Conservation (phyloP, 2,888 invertebrate genomes). For the Onchidella celtica region DNA sequence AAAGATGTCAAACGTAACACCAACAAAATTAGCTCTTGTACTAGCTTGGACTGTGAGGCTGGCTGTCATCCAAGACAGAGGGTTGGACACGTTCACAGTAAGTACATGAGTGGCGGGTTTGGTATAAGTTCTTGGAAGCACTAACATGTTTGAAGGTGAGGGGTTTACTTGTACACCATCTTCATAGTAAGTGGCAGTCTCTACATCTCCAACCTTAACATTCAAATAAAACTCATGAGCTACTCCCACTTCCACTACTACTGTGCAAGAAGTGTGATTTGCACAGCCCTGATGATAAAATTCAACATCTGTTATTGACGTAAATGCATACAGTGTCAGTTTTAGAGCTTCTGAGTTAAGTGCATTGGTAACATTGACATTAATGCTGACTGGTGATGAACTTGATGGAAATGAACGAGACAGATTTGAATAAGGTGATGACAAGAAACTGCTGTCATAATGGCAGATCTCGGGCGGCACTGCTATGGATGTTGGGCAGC, state of each 20-base stretch:
- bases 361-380: slow-evolving; percentile 41
- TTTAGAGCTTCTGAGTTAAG: slow-evolving; percentile 34
- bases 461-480: slow-evolving; percentile 37
- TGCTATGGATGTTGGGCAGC: slow-evolving; percentile 54
- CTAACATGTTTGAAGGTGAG: background rate
- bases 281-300: slow-evolving; percentile 43
- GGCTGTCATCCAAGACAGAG: slow-evolving; percentile 41
- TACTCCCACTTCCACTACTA: slow-evolving; percentile 43
- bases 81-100: slow-evolving; percentile 48
- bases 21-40: slow-evolving; percentile 31
- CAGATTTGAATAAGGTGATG: slow-evolving; percentile 46
- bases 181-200: background rate
- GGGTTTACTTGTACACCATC: slow-evolving; percentile 14
- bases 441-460: slow-evolving; percentile 43
- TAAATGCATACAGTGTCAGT: slow-evolving; percentile 8
- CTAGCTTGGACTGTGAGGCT: slow-evolving; percentile 44
- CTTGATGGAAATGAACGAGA: slow-evolving; percentile 41
- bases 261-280: slow-evolving; percentile 13
- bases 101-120: slow-evolving; percentile 52
- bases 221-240: slow-evolving; percentile 26
- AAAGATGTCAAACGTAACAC: background rate
- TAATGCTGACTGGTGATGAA: background rate
- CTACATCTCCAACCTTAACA: slow-evolving; percentile 31
- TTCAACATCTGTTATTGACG: slow-evolving; percentile 28
- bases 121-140: slow-evolving; percentile 51